A percentile compares a stretch with the other conserved stretches of the same genome.
phyloP scores from a whole-genome alignment of 2,113 vertebrate genomes.

The Parotia lawesii region DNA sequence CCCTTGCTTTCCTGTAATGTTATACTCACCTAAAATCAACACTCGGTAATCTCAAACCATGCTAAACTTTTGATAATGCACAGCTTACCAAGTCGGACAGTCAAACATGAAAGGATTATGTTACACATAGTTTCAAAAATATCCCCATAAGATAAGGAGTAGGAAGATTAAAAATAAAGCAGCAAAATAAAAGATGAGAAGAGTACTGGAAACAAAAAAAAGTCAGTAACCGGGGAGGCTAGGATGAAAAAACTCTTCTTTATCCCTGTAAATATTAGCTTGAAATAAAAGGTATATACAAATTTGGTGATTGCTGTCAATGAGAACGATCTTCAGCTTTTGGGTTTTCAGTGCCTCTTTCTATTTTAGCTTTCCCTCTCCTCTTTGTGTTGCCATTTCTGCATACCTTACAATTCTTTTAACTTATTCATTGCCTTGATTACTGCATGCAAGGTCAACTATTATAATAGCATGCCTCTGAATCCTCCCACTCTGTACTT shows the following conservation, averaged over 20 bases:
- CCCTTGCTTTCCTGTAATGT: neutral
- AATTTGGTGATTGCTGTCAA: neutral
- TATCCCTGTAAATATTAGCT: neutral
- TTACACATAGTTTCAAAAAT: neutral
- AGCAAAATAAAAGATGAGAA: neutral
- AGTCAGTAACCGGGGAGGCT: neutral
- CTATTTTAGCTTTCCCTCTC: neutral
- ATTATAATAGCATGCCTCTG: neutral
- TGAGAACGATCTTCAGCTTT: neutral
- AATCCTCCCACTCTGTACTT: neutral
- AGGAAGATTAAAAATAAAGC: neutral
- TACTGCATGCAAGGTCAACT: neutral
- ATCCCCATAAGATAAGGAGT: neutral
- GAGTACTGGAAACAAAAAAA: neutral
- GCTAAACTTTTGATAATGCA: neutral
- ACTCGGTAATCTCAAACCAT: neutral
- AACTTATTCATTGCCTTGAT: neutral
- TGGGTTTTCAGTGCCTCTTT: neutral
- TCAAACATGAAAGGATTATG: neutral
- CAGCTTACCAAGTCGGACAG: neutral
- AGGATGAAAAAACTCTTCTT: neutral
- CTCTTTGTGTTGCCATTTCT: neutral
- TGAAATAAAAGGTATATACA: neutral
- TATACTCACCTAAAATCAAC: neutral
- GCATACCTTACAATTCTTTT: neutral